These are phyloP conservation scores for Chaitophorus viminalis DNA, from an alignment of 2,888 invertebrate genomes.

Conservation along the genomic window DNA sequence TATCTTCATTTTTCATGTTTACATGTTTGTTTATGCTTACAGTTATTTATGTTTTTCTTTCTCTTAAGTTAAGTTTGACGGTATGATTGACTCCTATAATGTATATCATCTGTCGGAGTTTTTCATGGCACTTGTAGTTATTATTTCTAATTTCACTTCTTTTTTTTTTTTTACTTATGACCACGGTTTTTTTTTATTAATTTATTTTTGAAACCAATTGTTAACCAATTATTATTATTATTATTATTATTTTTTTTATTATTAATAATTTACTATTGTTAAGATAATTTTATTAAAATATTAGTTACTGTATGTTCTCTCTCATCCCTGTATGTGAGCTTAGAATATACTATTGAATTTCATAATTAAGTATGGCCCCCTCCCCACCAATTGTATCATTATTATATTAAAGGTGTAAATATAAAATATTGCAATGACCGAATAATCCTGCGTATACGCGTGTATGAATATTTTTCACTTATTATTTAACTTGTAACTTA, in stretches of 20 bases:
- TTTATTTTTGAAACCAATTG: not conserved
- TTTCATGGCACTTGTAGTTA: not conserved
- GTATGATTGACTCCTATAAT: not conserved
- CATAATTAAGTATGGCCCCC: not conserved
- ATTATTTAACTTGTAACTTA: not conserved
- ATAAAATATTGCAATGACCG: not conserved
- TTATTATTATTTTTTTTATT: no score
- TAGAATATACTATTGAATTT: not conserved
- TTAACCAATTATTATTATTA: conserved; percentile 7
- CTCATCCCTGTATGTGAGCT: not conserved
- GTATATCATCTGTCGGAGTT: not conserved
- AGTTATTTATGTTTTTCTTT: not conserved
- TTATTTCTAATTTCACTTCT: not conserved
- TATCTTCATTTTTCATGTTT: not conserved
- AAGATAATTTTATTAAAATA: not conserved
- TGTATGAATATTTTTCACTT: not conserved
- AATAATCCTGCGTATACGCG: not conserved
- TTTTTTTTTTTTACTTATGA: not conserved
- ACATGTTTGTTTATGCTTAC: not conserved
- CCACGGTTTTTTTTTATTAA: no score
- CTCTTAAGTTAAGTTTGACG: no score
- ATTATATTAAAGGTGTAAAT: not conserved
- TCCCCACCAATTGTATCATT: conserved; percentile 3
- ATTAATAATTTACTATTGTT: conserved; percentile 3
- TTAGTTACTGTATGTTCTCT: not conserved